phyloP scores from a whole-genome alignment of 2,113 vertebrate species.

The Megaceryle torquata region DNA sequence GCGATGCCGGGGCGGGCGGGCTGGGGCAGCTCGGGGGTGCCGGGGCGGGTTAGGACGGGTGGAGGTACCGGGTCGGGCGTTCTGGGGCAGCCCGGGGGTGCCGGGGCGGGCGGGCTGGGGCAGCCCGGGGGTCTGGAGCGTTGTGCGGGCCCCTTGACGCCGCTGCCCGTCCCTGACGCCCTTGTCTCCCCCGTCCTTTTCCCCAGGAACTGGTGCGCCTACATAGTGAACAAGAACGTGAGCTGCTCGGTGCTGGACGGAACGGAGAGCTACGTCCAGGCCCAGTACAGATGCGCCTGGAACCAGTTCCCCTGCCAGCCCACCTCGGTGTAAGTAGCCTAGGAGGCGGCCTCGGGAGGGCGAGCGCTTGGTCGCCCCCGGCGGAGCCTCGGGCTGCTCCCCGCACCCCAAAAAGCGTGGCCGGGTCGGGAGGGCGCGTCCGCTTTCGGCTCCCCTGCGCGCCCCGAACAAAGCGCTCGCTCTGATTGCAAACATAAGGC shows the following conservation, averaged over 20 bases:
- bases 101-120: neutral
- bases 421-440: neutral
- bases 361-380: neutral
- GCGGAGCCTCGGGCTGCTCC: neutral
- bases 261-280: constrained; percentile 84
- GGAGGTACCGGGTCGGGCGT: no score
- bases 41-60: neutral
- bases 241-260: constrained; percentile 88
- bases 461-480: constrained; percentile 1
- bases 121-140: neutral
- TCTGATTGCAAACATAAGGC: constrained; percentile 22
- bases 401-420: neutral
- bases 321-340: constrained; percentile 72
- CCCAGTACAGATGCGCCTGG: constrained; percentile 83
- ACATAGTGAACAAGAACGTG: constrained; percentile 91
- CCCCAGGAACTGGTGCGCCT: constrained; percentile 93
- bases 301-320: constrained; percentile 83
- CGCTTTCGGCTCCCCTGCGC: neutral
- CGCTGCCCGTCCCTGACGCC: neutral
- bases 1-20: no score
- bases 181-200: neutral
- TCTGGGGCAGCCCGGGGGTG: neutral
- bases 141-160: neutral
- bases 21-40: no score
- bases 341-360: neutral